Base-by-base conservation (phyloP, 92 coral and sea anemone genomes). In the Plumapathes pennacea region DNA sequence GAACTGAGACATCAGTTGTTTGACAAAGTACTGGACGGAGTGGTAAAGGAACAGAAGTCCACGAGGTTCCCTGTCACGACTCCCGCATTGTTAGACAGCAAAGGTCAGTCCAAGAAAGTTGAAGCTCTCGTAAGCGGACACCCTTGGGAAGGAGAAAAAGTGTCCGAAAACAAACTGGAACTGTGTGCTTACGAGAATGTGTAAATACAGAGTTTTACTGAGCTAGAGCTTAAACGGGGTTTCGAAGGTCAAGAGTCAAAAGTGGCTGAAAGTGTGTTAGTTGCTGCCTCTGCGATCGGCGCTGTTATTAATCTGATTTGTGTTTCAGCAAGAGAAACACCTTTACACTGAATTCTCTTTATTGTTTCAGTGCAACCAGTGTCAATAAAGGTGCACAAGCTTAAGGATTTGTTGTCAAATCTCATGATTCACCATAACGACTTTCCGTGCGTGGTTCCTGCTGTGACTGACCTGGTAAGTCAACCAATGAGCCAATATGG, bases 391-490 rank as follows among this genome's bases (percentile, higher is more conserved):
- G 61, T 71, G 31, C 60, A 61, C 46, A 42, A 32, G 37, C 69
- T 82, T 32, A 62, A 66, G 38, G 69, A 50, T 4, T 38, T 87
- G 46, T 70, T 87, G 50, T 70, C 85, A 19, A 71, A 62, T 30
- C 69, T 87, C 33, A 25, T 88, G 60, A 44, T 76, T 26, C 86
- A 88, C 12, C 96, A 83, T 27, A 62, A 57, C 11, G 33, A 80
- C 5, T 28, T 67, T 14, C 28, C 81, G 5, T 54, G 41, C 18
- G 76, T 83, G 32, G 67, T 88, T 37, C 89, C 90, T 7, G 76
- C 96, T 27, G 60, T 88, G 3, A 64, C 60, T 28, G 90, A 88
- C 43, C 32, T 84, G 77, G 96, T 88, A 54, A 55, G 96, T 48
- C 12, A 10, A 1, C 11, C 11, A 33, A 17, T 43, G 2, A 9